phyloP scores from a whole-genome alignment of 1,140 invertebrate genomes.

The Zaprionus camerounensis region DNA sequence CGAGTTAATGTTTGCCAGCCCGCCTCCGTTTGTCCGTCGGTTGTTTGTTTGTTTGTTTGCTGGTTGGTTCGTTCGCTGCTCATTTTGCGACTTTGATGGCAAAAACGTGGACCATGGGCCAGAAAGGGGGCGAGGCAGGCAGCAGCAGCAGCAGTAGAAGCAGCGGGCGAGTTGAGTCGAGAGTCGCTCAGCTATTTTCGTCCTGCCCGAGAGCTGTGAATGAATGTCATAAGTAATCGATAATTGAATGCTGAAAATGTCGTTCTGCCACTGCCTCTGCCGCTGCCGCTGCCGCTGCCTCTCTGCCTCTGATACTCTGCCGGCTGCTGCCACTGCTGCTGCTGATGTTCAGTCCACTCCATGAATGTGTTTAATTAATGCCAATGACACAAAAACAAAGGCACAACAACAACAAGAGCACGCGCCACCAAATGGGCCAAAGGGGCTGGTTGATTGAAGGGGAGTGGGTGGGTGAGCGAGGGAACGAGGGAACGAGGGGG shows the following conservation, averaged over 20 bases:
- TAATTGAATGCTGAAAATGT: slow-evolving; percentile 81
- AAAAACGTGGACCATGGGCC: slow-evolving; percentile 42
- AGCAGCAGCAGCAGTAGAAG: neutral
- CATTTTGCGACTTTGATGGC: slow-evolving; percentile 66
- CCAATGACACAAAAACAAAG: slow-evolving; percentile 51
- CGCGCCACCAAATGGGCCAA: slow-evolving; percentile 7
- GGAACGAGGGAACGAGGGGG: too few species aligned
- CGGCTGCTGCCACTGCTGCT: slow-evolving; percentile 27
- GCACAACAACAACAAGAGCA: slow-evolving; percentile 28
- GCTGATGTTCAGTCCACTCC: slow-evolving; percentile 31
- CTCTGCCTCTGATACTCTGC: neutral
- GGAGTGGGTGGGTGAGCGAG: neutral
- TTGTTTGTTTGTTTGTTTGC: slow-evolving; percentile 46
- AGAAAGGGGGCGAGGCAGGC: slow-evolving; percentile 2
- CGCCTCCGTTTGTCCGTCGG: slow-evolving; percentile 1
- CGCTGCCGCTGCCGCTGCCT: slow-evolving; percentile 9
- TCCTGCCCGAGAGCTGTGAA: slow-evolving; percentile 62
- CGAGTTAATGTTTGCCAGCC: slow-evolving; percentile 34
- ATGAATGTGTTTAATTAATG: slow-evolving; percentile 82
- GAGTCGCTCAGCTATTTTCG: slow-evolving; percentile 62
- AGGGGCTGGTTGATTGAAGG: neutral
- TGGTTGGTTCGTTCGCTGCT: slow-evolving; percentile 53
- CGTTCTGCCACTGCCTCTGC: slow-evolving; percentile 30
- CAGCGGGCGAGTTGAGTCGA: slow-evolving; percentile 36
- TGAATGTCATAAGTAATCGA: slow-evolving; percentile 77